Percentiles rank a stretch among this genome's conserved stretches.
Conservation (phyloP, 2,113 vertebrate genomes). For the Verasper variegatus region DNA sequence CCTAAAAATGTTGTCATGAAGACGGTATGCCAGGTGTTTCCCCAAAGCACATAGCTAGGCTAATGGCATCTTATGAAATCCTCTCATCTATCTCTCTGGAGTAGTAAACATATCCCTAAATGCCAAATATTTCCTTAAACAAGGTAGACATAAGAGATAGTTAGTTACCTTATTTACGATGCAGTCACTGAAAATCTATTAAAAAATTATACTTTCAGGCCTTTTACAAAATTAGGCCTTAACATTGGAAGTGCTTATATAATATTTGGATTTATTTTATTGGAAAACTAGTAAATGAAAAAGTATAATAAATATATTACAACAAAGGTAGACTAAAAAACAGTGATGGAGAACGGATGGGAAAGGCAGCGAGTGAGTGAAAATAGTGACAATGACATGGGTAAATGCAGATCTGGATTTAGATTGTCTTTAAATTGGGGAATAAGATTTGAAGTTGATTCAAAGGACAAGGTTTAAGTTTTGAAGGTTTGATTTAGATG, state of each 20-base stretch:
- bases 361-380: background rate
- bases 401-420: background rate
- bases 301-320: background rate
- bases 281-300: slow-evolving; percentile 15
- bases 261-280: slow-evolving; percentile 17
- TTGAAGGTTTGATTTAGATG: background rate
- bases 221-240: background rate
- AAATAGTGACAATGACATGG: background rate
- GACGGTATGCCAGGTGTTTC: no score
- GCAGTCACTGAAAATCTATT: background rate
- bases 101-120: no score
- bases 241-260: background rate
- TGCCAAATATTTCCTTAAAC: no score
- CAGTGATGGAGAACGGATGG: background rate
- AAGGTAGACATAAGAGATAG: no score
- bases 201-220: no score
- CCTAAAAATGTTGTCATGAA: no score
- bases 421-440: background rate
- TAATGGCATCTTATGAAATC: no score
- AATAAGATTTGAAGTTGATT: background rate
- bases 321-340: slow-evolving; percentile 3
- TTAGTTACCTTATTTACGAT: background rate
- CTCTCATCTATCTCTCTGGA: no score
- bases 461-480: background rate
- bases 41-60: no score